Conservation (phyloP, 2,113 vertebrate genomes). For the Paedocypris sp. region DNA sequence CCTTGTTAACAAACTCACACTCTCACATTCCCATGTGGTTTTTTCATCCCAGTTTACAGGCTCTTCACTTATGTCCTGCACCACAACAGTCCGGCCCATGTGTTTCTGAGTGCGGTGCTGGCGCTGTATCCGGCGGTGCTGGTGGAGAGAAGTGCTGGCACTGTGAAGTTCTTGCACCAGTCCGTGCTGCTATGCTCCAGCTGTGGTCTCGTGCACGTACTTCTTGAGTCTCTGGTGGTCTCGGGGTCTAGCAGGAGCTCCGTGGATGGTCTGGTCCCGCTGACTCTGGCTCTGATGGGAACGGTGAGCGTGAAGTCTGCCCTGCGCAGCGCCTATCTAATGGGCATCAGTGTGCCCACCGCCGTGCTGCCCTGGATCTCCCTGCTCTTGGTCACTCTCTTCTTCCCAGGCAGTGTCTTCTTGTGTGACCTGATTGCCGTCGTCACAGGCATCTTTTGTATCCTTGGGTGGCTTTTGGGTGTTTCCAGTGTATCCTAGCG, state of each 20-base stretch:
- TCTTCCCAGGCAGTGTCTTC: slow-evolving; percentile 61
- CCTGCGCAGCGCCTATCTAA: slow-evolving; percentile 51
- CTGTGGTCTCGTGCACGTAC: slow-evolving; percentile 52
- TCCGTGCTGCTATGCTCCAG: slow-evolving; percentile 46
- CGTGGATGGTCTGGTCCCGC: slow-evolving; percentile 54
- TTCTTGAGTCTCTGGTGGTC: slow-evolving; percentile 37
- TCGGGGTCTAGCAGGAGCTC: not conserved
- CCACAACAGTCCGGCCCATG: slow-evolving; percentile 55
- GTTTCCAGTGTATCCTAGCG: too few species aligned
- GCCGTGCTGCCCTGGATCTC: slow-evolving; percentile 59
- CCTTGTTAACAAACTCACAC: too few species aligned
- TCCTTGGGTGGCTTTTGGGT: slow-evolving; percentile 63
- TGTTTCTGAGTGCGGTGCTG: slow-evolving; percentile 49
- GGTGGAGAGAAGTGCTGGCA: slow-evolving; percentile 68
- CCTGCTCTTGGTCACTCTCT: slow-evolving; percentile 50
- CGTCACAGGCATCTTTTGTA: slow-evolving; percentile 62
- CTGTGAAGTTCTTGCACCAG: slow-evolving; percentile 60
- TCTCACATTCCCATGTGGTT: too few species aligned
- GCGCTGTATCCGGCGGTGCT: slow-evolving; percentile 61
- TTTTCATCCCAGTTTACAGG: slow-evolving; percentile 60
- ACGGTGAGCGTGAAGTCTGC: slow-evolving; percentile 49
- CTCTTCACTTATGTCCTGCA: slow-evolving; percentile 68
- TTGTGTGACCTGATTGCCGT: slow-evolving; percentile 64
- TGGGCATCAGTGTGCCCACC: slow-evolving; percentile 56
- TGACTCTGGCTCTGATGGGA: slow-evolving; percentile 62